Evolutionary conservation across 2,113 vertebrate genomes (phyloP).

Genomic region (Genyomyrus donnyi): DNA sequence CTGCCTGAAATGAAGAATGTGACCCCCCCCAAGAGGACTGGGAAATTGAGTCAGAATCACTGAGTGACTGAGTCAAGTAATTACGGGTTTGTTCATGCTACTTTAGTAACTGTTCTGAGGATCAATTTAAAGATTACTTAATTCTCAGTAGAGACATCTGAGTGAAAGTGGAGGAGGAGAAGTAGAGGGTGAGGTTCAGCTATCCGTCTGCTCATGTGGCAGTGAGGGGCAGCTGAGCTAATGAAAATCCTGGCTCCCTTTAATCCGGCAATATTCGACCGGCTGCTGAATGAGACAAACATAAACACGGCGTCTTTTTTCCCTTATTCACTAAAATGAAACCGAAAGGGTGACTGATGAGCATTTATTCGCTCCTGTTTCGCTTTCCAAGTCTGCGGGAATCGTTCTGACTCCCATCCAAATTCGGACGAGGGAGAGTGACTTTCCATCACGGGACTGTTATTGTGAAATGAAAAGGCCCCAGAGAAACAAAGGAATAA

Average conservation of each 20-base stretch:
- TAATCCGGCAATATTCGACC: neutral
- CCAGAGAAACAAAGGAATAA: constrained; percentile 33
- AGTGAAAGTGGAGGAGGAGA: neutral
- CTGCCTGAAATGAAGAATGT: neutral
- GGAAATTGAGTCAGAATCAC: constrained; percentile 8
- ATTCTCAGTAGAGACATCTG: neutral
- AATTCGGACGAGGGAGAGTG: constrained; percentile 11
- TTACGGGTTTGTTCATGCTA: neutral
- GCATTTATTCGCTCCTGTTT: neutral
- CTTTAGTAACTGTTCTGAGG: neutral
- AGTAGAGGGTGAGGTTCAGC: neutral
- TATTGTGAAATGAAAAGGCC: constrained; percentile 32
- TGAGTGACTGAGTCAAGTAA: neutral
- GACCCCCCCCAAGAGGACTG: neutral
- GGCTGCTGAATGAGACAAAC: neutral
- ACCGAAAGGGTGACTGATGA: constrained; percentile 27
- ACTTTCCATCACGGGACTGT: constrained; percentile 28
- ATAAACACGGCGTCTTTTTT: constrained; percentile 8
- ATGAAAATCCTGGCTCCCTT: neutral
- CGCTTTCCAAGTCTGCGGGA: constrained; percentile 18
- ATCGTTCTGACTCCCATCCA: constrained; percentile 21
- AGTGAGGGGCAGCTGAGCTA: neutral
- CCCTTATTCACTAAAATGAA: constrained; percentile 19
- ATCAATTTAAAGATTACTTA: neutral
- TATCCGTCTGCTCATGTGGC: neutral